These are phyloP conservation scores for Choristoneura rosaceana DNA, from an alignment of 2,888 invertebrate species.

Conservation along the genomic window DNA sequence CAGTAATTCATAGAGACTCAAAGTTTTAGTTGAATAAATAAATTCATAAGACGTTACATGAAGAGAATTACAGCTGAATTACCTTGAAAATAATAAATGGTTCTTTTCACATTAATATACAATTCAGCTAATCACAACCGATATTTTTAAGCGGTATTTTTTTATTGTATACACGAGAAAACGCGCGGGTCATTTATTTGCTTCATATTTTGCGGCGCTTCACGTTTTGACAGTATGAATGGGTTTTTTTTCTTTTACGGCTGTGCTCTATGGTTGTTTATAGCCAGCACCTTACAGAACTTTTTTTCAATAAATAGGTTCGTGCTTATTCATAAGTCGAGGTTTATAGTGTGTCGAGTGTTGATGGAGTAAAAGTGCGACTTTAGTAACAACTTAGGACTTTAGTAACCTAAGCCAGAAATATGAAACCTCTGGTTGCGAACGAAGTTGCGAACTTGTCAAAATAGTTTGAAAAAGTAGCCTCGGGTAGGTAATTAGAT, in stretches of 20 bases:
- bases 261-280: background rate
- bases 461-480: too few species aligned
- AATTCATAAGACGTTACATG: background rate
- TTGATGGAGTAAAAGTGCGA: too few species aligned
- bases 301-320: background rate
- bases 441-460: too few species aligned
- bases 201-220: slow-evolving; percentile 1
- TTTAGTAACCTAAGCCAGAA: too few species aligned
- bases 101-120: slow-evolving; percentile 23
- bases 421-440: too few species aligned
- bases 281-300: background rate
- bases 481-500: too few species aligned
- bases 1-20: background rate
- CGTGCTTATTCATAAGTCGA: background rate
- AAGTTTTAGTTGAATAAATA: background rate
- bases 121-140: slow-evolving; percentile 11
- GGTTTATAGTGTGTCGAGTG: too few species aligned
- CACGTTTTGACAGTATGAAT: background rate
- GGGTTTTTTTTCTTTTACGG: background rate
- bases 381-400: too few species aligned
- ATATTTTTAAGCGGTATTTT: background rate
- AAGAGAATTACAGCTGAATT: slow-evolving; percentile 11
- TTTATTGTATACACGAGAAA: slow-evolving; percentile 1
- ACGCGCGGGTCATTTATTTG: slow-evolving; percentile 2
- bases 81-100: slow-evolving; percentile 14